Base-by-base conservation (phyloP, 2,113 vertebrate species). In the Dromaius novaehollandiae region DNA sequence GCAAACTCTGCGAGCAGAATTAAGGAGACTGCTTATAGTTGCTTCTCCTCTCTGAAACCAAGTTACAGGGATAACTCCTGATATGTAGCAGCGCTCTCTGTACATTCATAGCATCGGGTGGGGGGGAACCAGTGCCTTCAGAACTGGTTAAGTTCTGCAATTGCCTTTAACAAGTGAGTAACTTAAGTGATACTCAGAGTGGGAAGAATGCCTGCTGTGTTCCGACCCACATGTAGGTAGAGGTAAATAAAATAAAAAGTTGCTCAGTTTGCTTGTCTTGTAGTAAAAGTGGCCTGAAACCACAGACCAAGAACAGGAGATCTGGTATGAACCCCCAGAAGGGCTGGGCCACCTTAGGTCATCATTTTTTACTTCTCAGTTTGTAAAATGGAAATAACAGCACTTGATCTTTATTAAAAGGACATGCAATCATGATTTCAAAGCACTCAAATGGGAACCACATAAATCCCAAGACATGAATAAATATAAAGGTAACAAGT, bases 191-290 rank as follows among this genome's bases (percentile, higher is more conserved):
- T 8, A 34, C 5, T 34, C 13, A 17, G 6, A 30, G 28, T 4
- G 18, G 81, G 48, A 71, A 36, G 36, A 56, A 46, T 8, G 40
- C 26, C 9, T 66, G 64, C 16, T 12, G 10, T 19, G 38, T 66
- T 42, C 16, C 19, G 40, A 30, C 20, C 34, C 55, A 12, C 12
- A 7, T 0, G 0, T n/a, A 32, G 60, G 16, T 4, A 74, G 9
- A 4, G 26, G 51, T 77, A 77, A 85, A 15, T 42, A 42, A 70
- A 82, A 78, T 11, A 51, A 66, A 90, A 76, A 76, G 4, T 4
- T 75, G 4, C 71, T 71, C 48, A 40, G 3, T 4, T 64, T 89
- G 9, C 63, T 51, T 61, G 7, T 71, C n/a, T 30, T 75, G 14
- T 60, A 82, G 20, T 28, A 71, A 76, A 14, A 85, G n/a, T 25